Evolutionary conservation across 2,113 vertebrate genomes (phyloP), one percentile per base, ranked within the genome.

Genomic region (Nipponia nippon): DNA sequence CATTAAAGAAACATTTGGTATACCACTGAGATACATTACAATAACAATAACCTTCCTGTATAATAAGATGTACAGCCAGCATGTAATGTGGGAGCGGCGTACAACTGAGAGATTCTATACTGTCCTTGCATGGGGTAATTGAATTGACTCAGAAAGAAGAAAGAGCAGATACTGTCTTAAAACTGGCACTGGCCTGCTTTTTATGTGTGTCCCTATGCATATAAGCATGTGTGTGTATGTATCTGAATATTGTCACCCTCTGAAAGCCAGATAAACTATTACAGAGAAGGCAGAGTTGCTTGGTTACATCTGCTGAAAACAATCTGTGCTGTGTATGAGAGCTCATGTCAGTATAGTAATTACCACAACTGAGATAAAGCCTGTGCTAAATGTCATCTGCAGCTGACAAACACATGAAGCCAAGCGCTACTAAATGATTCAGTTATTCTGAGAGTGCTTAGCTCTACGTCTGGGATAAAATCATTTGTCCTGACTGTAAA

Each of bases 311-410:
- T 96, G 94, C 89, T 97, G 97, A 95, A 96, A 98, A 97, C 96
- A 97, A 89, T 97, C 94, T 97, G 93, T 93, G 77, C 93, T 90
- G 90, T 73, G 65, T 95, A 79, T 95, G 95, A 96, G 96, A 96
- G 83, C 95, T 97, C 95, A 70, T 98, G 96, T 98, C 97, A 97
- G 95, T 85, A 76, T 77, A 83, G 95, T 97, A 98, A 98, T 98
- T 98, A 97, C 96, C 93, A 97, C 95, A 97, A 70, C 97, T 95
- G 97, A 98, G 97, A 98, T 97, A 98, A 98, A 97, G 95, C 97
- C 90, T 96, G 93, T 94, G 90, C 85, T 98, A 97, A 98, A 97
- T 97, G 97, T 97, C 97, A 98, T 96, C 94, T 97, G 96, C 94
- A 90, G 84, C 97, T 98, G 97, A 98, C 97, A 97, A 79, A 97